A percentile compares a stretch with the other conserved stretches of the same genome.
Evolutionary conservation across 30 jellyfish, hydroid and myxozoan genomes (phyloP).

Genomic region (Cassiopea xamachana): DNA sequence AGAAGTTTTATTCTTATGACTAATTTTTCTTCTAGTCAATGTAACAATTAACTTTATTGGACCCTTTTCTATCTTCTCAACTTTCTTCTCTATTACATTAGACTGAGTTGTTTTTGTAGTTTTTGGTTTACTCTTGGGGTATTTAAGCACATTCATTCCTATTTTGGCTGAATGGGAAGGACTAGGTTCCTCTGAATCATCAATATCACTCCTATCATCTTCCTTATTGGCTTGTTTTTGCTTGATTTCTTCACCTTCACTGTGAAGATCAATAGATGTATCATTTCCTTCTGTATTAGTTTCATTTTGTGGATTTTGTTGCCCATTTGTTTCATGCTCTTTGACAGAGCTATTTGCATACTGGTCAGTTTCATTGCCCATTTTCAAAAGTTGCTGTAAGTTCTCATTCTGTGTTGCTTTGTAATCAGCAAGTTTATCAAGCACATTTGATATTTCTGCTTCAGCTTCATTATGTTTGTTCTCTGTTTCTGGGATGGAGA

Average conservation of each 20-base stretch:
- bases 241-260: neutral
- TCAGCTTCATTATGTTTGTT: neutral
- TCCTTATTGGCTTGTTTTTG: neutral
- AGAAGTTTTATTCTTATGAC: neutral
- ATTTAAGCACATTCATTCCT: neutral
- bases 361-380: neutral
- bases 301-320: neutral
- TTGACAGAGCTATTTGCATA: neutral
- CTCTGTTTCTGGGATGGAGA: conserved; percentile 6
- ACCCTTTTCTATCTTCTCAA: conserved; percentile 43
- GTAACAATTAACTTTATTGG: conserved; percentile 44
- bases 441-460: neutral
- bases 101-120: neutral
- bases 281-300: neutral
- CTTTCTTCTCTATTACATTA: conserved; percentile 8
- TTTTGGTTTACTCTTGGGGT: neutral
- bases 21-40: conserved; percentile 20
- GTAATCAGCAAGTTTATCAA: conserved; percentile 17
- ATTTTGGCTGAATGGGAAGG: neutral
- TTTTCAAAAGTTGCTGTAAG: neutral
- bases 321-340: neutral
- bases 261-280: neutral
- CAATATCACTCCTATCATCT: neutral
- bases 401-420: neutral
- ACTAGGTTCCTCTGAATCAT: neutral